Percentiles rank a stretch among this genome's conserved stretches.
phyloP scores from a whole-genome alignment of 2,113 vertebrate species.

The Columbina picui region DNA sequence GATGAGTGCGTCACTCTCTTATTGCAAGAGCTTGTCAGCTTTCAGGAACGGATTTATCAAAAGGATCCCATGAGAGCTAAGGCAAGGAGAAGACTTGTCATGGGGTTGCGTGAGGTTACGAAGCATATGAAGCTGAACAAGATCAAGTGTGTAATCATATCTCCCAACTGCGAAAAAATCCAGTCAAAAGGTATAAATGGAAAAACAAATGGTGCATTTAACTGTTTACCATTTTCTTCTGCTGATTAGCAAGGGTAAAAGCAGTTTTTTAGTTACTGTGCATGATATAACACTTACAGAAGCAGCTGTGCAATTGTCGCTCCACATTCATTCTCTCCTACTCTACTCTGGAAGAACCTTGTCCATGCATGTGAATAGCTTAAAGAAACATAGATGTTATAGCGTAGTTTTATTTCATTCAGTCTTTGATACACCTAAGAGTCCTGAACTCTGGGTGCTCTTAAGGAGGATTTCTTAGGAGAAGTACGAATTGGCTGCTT shows the following conservation, averaged over 20 bases:
- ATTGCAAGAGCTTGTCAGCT: constrained; percentile 95
- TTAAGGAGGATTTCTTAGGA: not conserved
- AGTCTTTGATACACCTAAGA: not conserved
- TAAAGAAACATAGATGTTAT: not conserved
- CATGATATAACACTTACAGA: not conserved
- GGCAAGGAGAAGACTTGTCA: constrained; percentile 91
- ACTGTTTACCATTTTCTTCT: not conserved
- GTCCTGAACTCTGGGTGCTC: not conserved
- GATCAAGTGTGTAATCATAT: constrained; percentile 98
- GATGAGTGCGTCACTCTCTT: constrained; percentile 95
- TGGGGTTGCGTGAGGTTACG: constrained; percentile 96
- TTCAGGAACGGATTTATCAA: constrained; percentile 95
- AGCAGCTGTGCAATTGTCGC: not conserved
- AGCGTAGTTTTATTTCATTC: not conserved
- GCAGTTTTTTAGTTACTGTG: not conserved
- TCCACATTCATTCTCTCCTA: not conserved
- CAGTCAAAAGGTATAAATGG: constrained; percentile 90
- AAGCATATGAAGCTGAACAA: constrained; percentile 98
- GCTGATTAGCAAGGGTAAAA: not conserved
- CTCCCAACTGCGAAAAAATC: constrained; percentile 98
- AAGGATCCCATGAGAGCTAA: constrained; percentile 95
- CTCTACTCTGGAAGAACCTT: not conserved
- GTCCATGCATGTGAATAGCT: not conserved
- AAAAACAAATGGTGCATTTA: not conserved
- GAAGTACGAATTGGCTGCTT: not conserved